phyloP scores from a whole-genome alignment of 2,113 vertebrate genomes.

The Delphinus delphis region DNA sequence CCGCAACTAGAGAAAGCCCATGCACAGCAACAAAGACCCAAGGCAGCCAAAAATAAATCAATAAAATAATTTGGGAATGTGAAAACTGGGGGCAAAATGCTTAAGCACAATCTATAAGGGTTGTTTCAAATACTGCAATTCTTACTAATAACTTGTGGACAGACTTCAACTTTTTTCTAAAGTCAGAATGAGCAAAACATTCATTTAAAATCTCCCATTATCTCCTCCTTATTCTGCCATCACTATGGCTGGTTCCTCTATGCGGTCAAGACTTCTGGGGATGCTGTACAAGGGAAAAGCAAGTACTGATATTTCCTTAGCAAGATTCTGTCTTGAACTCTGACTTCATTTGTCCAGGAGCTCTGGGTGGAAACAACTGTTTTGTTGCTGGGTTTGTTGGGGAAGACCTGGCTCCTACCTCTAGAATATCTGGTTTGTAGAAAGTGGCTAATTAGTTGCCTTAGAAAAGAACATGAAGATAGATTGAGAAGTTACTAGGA shows the following conservation, averaged over 20 bases:
- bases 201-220: background rate
- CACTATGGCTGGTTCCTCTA: background rate
- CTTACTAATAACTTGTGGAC: background rate
- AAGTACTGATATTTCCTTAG: background rate
- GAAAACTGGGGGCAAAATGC: background rate
- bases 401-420: background rate
- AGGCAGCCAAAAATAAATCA: too few species aligned
- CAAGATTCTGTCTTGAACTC: background rate
- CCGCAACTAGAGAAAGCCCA: too few species aligned
- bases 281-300: background rate
- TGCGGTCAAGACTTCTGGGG: background rate
- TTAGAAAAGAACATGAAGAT: conserved; percentile 55
- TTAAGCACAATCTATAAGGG: background rate
- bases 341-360: background rate
- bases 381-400: background rate
- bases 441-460: background rate
- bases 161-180: background rate
- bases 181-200: background rate
- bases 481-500: conserved; percentile 17
- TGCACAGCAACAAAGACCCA: too few species aligned
- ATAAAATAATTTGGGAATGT: background rate
- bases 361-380: background rate
- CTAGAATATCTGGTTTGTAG: background rate
- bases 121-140: background rate
- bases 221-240: background rate